Base-by-base conservation (phyloP, 2,113 vertebrate species). In the Pelecanus crispus region DNA sequence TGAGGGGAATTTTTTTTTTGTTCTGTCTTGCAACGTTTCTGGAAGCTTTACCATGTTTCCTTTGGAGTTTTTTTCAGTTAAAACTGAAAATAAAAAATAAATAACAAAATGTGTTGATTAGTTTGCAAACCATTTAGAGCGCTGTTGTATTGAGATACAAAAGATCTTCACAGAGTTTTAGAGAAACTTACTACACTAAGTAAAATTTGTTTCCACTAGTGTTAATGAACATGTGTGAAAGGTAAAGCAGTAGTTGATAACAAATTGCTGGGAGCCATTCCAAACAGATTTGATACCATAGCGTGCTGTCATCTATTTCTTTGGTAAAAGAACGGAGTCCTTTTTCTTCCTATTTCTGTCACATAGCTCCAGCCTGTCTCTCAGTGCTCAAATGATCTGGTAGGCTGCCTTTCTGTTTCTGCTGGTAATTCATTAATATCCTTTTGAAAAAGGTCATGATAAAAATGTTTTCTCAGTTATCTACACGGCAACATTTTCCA, bases 391-490 rank as follows among this genome's bases (percentile, higher is more conserved):
- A 86, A 38, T 42, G 24, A 59, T 18, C 19, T 72, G 38, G 9
- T 45, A 65, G 13, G 29, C 50, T 93, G 32, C 61, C 59, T 74
- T 88, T 62, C 58, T 88, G 21, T 87, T 86, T 67, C 40, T 88
- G 25, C 44, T 52, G 36, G 42, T 90, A 75, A 73, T 65, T 94
- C 52, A 86, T 90, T 92, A 90, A 94, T 88, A 73, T 47, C 7
- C 34, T 77, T 80, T 81, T 88, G 44, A 55, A 88, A 86, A 83
- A 80, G 20, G 7, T 82, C 7, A 32, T 17, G 72, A 82, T 94
- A 88, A 94, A 95, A 92, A 66, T 90, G 34, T 90, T 85, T 94
- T 77, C 58, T 88, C 10, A 20, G 53, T 90, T 92, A 77, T 52
- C 71, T 86, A 40, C 36, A 32, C 2, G 5, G 19, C 62, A 82